Percentiles rank a stretch among this genome's conserved stretches.
Conservation (phyloP, 2,797 vertebrate genomes). For the Catostomus latipinnis region DNA sequence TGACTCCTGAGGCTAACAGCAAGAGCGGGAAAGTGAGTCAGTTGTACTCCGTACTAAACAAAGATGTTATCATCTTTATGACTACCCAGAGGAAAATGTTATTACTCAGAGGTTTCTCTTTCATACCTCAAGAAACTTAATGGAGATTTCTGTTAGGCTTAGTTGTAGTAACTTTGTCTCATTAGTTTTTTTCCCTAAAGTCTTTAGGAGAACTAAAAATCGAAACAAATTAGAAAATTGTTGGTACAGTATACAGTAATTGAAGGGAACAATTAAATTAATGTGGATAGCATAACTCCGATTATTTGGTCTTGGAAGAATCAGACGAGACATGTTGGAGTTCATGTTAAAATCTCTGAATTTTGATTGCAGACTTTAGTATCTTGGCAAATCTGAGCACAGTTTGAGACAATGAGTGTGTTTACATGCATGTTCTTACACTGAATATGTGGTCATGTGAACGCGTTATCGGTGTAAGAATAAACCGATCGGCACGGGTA, state of each 20-base stretch:
- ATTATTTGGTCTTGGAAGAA: not conserved
- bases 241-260: too few relatives aligned
- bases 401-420: not conserved
- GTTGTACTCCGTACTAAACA: not conserved
- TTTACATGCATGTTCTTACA: too few relatives aligned
- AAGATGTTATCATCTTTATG: slow-evolving; percentile 8
- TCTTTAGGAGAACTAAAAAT: not conserved
- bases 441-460: too few relatives aligned
- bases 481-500: too few relatives aligned
- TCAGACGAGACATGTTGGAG: not conserved
- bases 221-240: not conserved
- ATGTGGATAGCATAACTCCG: not conserved
- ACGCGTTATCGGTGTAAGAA: not conserved
- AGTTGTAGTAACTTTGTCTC: not conserved
- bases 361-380: not conserved
- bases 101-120: not conserved
- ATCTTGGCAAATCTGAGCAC: not conserved
- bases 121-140: not conserved
- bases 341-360: not conserved
- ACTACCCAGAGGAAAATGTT: too few relatives aligned
- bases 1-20: not conserved
- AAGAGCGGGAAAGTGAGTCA: slow-evolving; percentile 12
- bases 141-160: not conserved
- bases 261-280: not conserved
- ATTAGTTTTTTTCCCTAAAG: not conserved